These are phyloP conservation scores for Dryomyza anilis DNA, from an alignment of 2,888 invertebrate species.

Conservation along the genomic window DNA sequence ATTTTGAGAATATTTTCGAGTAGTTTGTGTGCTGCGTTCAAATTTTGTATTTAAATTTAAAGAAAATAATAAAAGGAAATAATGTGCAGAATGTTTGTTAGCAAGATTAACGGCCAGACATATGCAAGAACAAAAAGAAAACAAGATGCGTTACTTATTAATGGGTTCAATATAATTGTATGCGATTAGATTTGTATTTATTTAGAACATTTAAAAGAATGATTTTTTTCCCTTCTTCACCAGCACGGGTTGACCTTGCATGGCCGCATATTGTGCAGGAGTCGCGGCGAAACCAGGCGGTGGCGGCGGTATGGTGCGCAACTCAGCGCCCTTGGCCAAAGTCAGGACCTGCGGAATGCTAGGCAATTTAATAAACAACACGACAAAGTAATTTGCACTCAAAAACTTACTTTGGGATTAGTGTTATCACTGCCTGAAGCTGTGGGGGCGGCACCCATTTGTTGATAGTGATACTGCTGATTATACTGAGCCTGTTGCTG, in stretches of 20 bases:
- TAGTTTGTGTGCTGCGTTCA: slow-evolving; percentile 33
- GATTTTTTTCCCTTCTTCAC: slow-evolving; percentile 50
- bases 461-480: slow-evolving; percentile 12
- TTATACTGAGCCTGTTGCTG: no score
- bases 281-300: slow-evolving; percentile 59
- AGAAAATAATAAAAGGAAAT: slow-evolving; percentile 4
- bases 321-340: slow-evolving; percentile 47
- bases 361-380: background rate
- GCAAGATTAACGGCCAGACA: slow-evolving; percentile 48
- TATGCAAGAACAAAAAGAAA: slow-evolving; percentile 53
- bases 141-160: no score
- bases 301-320: slow-evolving; percentile 56
- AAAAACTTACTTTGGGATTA: slow-evolving; percentile 5
- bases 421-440: background rate
- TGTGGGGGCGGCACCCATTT: background rate
- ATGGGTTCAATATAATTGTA: no score
- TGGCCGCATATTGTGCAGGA: slow-evolving; percentile 56
- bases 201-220: slow-evolving; percentile 43
- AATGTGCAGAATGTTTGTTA: slow-evolving; percentile 41
- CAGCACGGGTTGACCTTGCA: slow-evolving; percentile 56
- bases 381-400: background rate
- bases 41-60: slow-evolving; percentile 16
- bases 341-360: slow-evolving; percentile 34
- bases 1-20: slow-evolving; percentile 73
- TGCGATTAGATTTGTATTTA: no score